A percentile compares a stretch with the other conserved stretches of the same genome.
phyloP scores from a whole-genome alignment of 2,888 invertebrate genomes.

The Barypeithes pellucidus region DNA sequence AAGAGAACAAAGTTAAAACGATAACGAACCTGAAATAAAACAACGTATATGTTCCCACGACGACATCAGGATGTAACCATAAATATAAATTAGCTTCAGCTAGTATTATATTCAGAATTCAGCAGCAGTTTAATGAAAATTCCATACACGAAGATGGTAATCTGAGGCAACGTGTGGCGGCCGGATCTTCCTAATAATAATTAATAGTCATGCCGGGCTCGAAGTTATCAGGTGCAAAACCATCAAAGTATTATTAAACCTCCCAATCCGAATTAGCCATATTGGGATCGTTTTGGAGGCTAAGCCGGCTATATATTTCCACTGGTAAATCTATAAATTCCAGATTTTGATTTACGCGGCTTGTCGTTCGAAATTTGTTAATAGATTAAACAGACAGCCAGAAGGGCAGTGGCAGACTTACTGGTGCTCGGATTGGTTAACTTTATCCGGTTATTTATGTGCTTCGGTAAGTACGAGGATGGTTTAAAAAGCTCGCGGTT shows the following conservation, averaged over 20 bases:
- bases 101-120: conserved; percentile 31
- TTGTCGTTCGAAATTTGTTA: conserved; percentile 63
- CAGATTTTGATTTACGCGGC: conserved; percentile 64
- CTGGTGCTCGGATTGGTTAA: conserved; percentile 30
- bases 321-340: conserved; percentile 64
- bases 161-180: conserved; percentile 36
- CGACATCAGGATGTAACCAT: conserved; percentile 26
- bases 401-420: conserved; percentile 35
- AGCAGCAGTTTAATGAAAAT: conserved; percentile 38
- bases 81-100: conserved; percentile 38
- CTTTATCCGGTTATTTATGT: conserved; percentile 36
- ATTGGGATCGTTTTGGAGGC: conserved; percentile 37
- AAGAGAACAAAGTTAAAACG: too few species aligned
- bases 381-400: conserved; percentile 62
- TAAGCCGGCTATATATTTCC: conserved; percentile 64
- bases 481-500: background rate
- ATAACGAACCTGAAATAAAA: background rate
- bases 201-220: conserved; percentile 42
- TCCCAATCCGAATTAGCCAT: conserved; percentile 37
- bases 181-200: conserved; percentile 47
- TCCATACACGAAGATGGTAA: conserved; percentile 43
- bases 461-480: conserved; percentile 8
- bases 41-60: conserved; percentile 13
- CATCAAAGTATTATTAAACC: conserved; percentile 53
- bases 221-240: conserved; percentile 55